phyloP scores from a whole-genome alignment of 2,797 vertebrate species.

The Smutsia gigantea region DNA sequence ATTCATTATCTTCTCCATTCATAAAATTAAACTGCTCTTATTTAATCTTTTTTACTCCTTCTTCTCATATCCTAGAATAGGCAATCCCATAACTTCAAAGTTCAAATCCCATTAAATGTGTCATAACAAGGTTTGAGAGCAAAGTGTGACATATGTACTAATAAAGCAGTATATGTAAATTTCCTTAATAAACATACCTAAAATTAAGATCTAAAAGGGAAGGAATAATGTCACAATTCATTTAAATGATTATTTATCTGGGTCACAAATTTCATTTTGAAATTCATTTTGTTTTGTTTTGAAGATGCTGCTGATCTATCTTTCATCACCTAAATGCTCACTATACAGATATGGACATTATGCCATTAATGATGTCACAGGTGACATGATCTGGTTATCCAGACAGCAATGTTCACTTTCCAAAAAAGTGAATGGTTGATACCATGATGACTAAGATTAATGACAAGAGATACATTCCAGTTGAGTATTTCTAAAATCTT shows the following conservation, averaged over 20 bases:
- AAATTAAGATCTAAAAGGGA: not conserved
- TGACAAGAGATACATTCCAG: not conserved
- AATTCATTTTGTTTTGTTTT: not conserved
- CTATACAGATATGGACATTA: not conserved
- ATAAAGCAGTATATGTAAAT: not conserved
- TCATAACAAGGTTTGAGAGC: not conserved
- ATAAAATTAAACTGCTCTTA: not conserved
- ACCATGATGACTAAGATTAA: not conserved
- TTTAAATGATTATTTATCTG: not conserved
- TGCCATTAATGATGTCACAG: constrained; percentile 23
- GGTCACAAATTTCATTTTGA: not conserved
- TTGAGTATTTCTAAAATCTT: not conserved
- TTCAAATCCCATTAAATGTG: not conserved
- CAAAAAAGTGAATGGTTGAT: not conserved
- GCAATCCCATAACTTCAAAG: not conserved
- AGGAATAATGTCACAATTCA: not conserved
- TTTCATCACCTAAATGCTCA: not conserved
- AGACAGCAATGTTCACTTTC: not conserved
- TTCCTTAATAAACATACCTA: not conserved
- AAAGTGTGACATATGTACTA: not conserved
- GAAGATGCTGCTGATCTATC: not conserved
- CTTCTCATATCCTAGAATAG: not conserved
- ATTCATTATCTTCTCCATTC: not conserved
- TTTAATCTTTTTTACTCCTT: not conserved
- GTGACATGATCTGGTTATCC: not conserved